A percentile compares a stretch with the other conserved stretches of the same genome.
These are phyloP conservation scores for Megaceryle alcyon DNA, from an alignment of 2,797 vertebrate genomes.

Conservation along the genomic window DNA sequence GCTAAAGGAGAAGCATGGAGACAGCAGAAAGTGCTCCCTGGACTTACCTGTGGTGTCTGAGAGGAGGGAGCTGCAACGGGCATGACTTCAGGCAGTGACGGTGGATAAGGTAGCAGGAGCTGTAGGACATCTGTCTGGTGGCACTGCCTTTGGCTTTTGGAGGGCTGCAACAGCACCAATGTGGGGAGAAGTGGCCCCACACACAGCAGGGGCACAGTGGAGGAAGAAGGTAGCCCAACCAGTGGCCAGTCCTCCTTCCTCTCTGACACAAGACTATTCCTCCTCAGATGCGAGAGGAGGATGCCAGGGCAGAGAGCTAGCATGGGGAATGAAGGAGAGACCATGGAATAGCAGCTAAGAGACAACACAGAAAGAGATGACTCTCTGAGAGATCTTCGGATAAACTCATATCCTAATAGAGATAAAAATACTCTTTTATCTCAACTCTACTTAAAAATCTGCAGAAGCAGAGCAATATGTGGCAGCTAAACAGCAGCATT, in stretches of 20 bases:
- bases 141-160: not conserved
- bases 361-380: not conserved
- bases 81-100: not conserved
- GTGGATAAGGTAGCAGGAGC: not conserved
- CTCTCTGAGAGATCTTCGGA: not conserved
- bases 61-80: not conserved
- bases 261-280: not conserved
- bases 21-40: not conserved
- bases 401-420: not conserved
- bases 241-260: not conserved
- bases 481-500: not conserved
- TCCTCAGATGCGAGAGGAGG: not conserved
- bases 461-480: not conserved
- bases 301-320: not conserved
- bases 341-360: not conserved
- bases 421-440: not conserved
- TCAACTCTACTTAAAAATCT: not conserved
- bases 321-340: not conserved
- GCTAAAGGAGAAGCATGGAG: not conserved
- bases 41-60: not conserved
- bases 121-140: not conserved
- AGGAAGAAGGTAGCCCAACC: not conserved
- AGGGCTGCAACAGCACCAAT: not conserved
- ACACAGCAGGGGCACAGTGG: fast-evolving
- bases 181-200: not conserved